Base-by-base conservation (phyloP, 2,113 vertebrate species). In the Daubentonia madagascariensis region DNA sequence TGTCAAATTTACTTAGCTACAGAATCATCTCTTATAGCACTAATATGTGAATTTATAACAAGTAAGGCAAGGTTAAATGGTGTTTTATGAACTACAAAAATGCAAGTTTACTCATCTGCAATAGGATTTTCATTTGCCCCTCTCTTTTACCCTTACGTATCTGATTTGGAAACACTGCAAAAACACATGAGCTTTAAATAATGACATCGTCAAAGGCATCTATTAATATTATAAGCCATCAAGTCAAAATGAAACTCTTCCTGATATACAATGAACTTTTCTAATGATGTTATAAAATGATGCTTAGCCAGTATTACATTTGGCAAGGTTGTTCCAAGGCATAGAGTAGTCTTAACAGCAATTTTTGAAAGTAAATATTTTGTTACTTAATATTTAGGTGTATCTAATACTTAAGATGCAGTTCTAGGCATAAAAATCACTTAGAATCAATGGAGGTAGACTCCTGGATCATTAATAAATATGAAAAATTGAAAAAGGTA, bases 351-450 rank as follows among this genome's bases (percentile, higher is more conserved):
- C 11, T 52, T 93, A 89, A 40, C 3, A 84, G 22, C 7, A 80
- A 43, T 50, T 68, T 93, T 90, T 45, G 8, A 78, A 75, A 92
- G 22, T 59, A 94, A 95, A 84, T 80, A 84, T 88, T 96, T 89
- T 91, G 30, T 96, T 80, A 80, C 16, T 87, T 96, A 79, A 96
- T 70, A 95, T 90, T 96, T 93, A 87, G 90, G 87, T 87, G 65
- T 32, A 76, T 6, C 70, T 43, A 85, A 59, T 90, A 84, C 7
- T 14, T 45, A 72, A 76, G 17, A 48, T 45, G 5, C 7, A 85
- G 85, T 90, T 79, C 35, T 87, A 89, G 45, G 8, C 32, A 83
- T 45, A 23, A 89, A 93, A 88, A 86, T 93, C 28, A 54, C 25
- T 48, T 88, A 68, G 43, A 86, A 73, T 89, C 52, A 84, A n/a